A percentile compares a stretch with the other conserved stretches of the same genome.
These are phyloP conservation scores for Myathropa florea DNA, from an alignment of 2,888 invertebrate species.

Conservation along the genomic window DNA sequence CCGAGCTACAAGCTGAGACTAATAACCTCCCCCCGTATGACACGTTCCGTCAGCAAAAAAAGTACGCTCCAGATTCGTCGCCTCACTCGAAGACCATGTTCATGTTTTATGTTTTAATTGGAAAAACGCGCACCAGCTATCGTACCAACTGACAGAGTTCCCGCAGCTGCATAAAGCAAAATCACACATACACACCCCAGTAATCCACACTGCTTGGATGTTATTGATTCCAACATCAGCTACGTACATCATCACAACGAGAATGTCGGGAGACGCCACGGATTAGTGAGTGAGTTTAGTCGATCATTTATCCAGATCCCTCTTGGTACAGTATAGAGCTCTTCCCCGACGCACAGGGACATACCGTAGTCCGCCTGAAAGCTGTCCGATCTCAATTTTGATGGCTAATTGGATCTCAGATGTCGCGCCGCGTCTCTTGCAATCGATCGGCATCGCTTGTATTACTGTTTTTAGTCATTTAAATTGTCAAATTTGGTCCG, in stretches of 20 bases:
- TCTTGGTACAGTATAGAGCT: conserved; percentile 25
- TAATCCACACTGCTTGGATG: conserved; percentile 1
- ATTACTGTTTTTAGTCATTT: conserved; percentile 67
- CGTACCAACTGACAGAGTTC: conserved; percentile 28
- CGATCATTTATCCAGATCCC: conserved; percentile 38
- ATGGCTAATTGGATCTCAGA: conserved; percentile 68
- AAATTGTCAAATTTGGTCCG: conserved; percentile 69
- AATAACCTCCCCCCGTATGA: background rate
- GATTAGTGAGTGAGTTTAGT: conserved; percentile 47
- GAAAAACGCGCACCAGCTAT: conserved; percentile 25
- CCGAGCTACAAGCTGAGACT: background rate
- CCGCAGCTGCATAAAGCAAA: background rate
- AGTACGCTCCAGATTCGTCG: conserved; percentile 18
- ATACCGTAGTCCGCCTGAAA: conserved; percentile 36
- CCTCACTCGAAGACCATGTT: conserved; percentile 23
- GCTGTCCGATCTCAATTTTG: conserved; percentile 65
- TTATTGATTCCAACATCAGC: conserved; percentile 11
- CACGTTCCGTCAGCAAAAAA: background rate
- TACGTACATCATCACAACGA: background rate
- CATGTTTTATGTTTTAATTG: conserved; percentile 55
- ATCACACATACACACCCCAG: background rate
- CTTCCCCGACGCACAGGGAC: background rate
- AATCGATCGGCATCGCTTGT: conserved; percentile 64
- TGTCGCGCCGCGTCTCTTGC: conserved; percentile 44
- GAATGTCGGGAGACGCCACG: conserved; percentile 23